Evolutionary conservation across 2,888 invertebrate genomes (phyloP), one percentile per base, ranked within the genome.

Genomic region (Miltochrista miniata): DNA sequence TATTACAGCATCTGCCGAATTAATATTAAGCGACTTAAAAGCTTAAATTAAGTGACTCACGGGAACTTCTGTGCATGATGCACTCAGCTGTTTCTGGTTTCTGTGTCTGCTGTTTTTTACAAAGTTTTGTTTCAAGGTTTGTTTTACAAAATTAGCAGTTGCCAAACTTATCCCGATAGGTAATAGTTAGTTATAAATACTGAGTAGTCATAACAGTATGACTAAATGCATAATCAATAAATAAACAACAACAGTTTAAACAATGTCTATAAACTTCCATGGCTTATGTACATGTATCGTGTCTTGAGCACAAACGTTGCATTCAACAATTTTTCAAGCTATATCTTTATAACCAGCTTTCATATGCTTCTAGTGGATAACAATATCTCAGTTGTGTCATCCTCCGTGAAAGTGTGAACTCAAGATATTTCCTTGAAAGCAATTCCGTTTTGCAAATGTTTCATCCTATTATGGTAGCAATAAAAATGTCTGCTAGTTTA

Each of bases 371-470:
- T 41, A 29, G 14, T 59, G 18, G 5, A 24, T 24, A 61, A 76
- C 73, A 71, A 78, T 81, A 74, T 81, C 71, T 79, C 75, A 76
- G 72, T 72, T 81, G 79, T 81, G 74, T 71, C 58, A 51, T 50
- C 54, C 52, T 56, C 50, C 35, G 31, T 49, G 48, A 48, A 42
- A 45, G 45, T 35, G 52, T 48, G 59, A 64, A 44, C 43, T 52
- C 33, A 44, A 62, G 64, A 75, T 75, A 70, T 74, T 70, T 69
- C 61, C 71, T 74, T 69, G 70, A 79, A 81, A 79, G 81, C 79
- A 84, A 85, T 83, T 78, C 74, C 76, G 64, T 75, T 83, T 79
- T 72, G 76, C 81, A 79, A 85, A 86, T 86, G 85, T 87, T 84
- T 84, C 84, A 85, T 84, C 76, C 78, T 68, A 81, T 85, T 83